A percentile compares a stretch with the other conserved stretches of the same genome.
Conservation (phyloP, 2,888 invertebrate species). For the Acheta domesticus region DNA sequence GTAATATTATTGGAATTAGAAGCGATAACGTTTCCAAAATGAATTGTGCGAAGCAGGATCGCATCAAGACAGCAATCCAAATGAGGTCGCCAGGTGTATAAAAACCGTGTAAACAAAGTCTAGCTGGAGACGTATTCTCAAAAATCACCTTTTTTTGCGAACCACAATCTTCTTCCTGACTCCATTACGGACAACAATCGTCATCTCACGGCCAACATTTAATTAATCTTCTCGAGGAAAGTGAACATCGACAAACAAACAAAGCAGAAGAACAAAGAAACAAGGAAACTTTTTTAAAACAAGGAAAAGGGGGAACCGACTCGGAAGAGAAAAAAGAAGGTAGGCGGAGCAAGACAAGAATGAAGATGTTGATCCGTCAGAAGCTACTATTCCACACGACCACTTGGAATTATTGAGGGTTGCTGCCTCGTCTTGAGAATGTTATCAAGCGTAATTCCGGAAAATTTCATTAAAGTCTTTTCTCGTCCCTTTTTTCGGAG, state of each 20-base stretch:
- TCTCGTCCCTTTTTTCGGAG: not conserved
- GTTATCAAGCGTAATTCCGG: slow-evolving; percentile 10
- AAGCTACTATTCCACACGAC: not conserved
- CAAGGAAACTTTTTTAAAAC: not conserved
- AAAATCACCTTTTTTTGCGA: slow-evolving; percentile 6
- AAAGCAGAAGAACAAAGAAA: slow-evolving; percentile 1
- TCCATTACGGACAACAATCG: slow-evolving; percentile 5
- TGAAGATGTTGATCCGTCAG: slow-evolving; percentile 6
- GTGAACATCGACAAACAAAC: slow-evolving; percentile 18
- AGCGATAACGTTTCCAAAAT: no score
- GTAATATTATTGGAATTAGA: no score
- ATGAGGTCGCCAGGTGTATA: no score
- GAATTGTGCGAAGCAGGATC: no score
- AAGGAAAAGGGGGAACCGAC: not conserved
- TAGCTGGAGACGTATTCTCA: not conserved
- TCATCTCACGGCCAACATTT: not conserved
- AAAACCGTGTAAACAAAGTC: not conserved
- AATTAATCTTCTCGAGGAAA: slow-evolving; percentile 18
- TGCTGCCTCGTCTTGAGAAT: not conserved
- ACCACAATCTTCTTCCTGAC: not conserved
- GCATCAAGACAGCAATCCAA: no score
- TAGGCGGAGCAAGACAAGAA: not conserved
- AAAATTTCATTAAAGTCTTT: slow-evolving; percentile 18
- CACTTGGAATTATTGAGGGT: slow-evolving; percentile 11
- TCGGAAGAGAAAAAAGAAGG: not conserved